Evolutionary conservation across 2,113 vertebrate genomes (phyloP).

Genomic region (Microcebus jonahi): DNA sequence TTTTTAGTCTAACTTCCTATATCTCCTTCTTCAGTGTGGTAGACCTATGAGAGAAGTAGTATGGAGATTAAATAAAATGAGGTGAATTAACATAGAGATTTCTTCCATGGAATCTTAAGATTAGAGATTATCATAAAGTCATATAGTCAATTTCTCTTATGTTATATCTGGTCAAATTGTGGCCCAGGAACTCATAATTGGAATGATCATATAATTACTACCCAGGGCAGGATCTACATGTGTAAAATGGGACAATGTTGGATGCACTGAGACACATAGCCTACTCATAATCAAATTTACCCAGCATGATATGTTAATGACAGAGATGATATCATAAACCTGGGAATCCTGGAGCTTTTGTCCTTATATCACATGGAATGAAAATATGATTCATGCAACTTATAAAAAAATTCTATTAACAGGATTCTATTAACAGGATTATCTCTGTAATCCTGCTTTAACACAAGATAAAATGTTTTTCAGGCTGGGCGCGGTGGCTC

Average conservation of each 20-base stretch:
- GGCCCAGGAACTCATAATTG: not conserved
- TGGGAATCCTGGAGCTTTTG: not conserved
- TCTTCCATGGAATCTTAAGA: not conserved
- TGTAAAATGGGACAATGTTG: not conserved
- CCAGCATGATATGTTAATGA: not conserved
- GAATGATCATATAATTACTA: not conserved
- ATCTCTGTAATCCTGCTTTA: not conserved
- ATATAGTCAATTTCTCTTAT: not conserved
- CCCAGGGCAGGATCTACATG: not conserved
- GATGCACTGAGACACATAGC: not conserved
- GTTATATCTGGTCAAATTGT: not conserved
- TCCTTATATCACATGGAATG: not conserved
- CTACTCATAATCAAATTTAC: not conserved
- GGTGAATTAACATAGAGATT: not conserved
- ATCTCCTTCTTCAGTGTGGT: not conserved
- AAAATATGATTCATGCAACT: not conserved
- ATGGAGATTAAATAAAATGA: not conserved
- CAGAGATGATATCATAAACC: not conserved
- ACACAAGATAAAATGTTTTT: not conserved
- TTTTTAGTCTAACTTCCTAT: not conserved
- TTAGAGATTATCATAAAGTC: not conserved
- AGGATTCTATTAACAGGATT: no score
- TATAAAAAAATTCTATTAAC: conserved; percentile 15
- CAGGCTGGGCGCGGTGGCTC: no score
- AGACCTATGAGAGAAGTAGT: not conserved